Percentiles rank a stretch among this genome's conserved stretches.
phyloP scores from a whole-genome alignment of 2,888 invertebrate species.

The Lutraria lutraria region DNA sequence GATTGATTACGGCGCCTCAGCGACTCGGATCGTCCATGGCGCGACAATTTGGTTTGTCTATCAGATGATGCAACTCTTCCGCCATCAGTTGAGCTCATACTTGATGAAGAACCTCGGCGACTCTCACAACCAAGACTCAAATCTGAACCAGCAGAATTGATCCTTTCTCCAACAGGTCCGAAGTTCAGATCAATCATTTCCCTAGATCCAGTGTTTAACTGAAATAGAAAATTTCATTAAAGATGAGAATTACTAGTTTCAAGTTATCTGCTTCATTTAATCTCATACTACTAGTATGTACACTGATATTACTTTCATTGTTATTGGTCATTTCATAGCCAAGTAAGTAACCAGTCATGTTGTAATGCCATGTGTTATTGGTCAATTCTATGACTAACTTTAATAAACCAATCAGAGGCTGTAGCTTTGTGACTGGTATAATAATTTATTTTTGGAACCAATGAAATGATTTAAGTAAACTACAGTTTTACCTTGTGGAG shows the following conservation, averaged over 20 bases:
- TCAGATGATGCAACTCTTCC: conserved; percentile 22
- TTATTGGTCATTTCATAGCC: too few species aligned
- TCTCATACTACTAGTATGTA: too few species aligned
- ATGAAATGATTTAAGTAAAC: too few species aligned
- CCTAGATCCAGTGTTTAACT: conserved; percentile 83
- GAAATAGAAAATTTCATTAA: conserved; percentile 22
- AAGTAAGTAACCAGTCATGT: too few species aligned
- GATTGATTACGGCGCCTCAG: conserved; percentile 25
- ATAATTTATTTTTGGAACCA: too few species aligned
- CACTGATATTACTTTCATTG: too few species aligned
- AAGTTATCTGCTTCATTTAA: too few species aligned
- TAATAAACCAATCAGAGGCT: too few species aligned
- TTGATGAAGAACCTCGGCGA: conserved; percentile 60
- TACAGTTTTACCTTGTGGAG: conserved; percentile 82
- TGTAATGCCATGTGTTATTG: too few species aligned
- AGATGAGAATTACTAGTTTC: too few species aligned
- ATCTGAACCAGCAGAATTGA: conserved; percentile 73
- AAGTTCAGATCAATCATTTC: conserved; percentile 85
- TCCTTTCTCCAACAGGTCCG: conserved; percentile 77
- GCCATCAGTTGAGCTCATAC: conserved; percentile 57
- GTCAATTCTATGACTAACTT: too few species aligned
- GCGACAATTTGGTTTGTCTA: neutral
- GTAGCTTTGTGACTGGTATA: too few species aligned
- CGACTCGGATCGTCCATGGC: conserved; percentile 18
- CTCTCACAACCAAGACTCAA: conserved; percentile 61